Conservation (phyloP, 2,888 invertebrate species). For the Coenonympha glycerion region DNA sequence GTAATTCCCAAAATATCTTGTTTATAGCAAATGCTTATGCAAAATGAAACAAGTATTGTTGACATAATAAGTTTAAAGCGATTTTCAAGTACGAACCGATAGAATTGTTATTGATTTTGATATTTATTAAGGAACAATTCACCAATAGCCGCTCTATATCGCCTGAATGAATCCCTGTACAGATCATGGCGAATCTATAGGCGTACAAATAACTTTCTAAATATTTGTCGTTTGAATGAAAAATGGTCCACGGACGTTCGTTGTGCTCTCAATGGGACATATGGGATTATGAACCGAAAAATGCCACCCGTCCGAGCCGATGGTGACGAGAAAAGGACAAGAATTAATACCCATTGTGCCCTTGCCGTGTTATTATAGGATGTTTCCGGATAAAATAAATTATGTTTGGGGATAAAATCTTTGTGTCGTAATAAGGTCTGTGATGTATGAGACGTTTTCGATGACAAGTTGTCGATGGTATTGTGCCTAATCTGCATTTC, state of each 20-base stretch:
- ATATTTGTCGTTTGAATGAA: conserved; percentile 74
- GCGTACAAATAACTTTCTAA: conserved; percentile 72
- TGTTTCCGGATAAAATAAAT: conserved; percentile 45
- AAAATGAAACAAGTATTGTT: too few species aligned
- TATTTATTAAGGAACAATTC: too few species aligned
- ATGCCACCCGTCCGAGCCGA: conserved; percentile 57
- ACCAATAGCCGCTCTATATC: background rate
- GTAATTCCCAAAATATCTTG: too few species aligned
- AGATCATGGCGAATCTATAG: conserved; percentile 46
- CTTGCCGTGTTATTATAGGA: conserved; percentile 44
- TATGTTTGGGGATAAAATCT: conserved; percentile 31
- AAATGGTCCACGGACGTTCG: conserved; percentile 58
- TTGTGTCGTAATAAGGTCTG: conserved; percentile 26
- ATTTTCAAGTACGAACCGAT: too few species aligned
- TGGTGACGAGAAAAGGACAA: conserved; percentile 45
- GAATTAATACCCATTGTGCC: conserved; percentile 52
- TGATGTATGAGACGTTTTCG: conserved; percentile 18
- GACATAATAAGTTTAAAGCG: too few species aligned
- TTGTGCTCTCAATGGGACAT: conserved; percentile 65
- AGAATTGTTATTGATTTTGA: too few species aligned
- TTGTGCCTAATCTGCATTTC: conserved; percentile 2
- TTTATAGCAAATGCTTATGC: too few species aligned
- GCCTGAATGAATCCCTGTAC: background rate
- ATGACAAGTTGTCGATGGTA: conserved; percentile 25
- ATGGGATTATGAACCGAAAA: conserved; percentile 55